A percentile compares a stretch with the other conserved stretches of the same genome.
Conservation (phyloP, 1,140 invertebrate species). For the Leptonema lineaticorne region DNA sequence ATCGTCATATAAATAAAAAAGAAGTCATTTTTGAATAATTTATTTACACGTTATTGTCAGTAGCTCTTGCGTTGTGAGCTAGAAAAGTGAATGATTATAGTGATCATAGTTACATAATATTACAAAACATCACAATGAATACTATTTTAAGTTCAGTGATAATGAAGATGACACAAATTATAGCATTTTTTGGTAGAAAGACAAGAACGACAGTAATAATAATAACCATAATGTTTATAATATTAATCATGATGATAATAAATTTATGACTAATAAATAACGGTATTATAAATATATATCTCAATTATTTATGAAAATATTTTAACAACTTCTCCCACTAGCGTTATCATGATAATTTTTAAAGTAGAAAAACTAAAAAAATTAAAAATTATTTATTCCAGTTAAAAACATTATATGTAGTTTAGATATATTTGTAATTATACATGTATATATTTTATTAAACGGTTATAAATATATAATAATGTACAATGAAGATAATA, state of each 20-base stretch:
- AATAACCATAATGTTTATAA: no score
- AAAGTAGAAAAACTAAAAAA: not conserved
- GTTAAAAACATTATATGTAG: no score
- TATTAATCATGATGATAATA: not conserved
- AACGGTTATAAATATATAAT: no score
- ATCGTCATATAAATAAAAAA: no score
- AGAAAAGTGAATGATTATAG: conserved; percentile 35
- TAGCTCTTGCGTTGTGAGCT: conserved; percentile 37
- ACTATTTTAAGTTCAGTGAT: not conserved
- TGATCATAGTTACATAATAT: conserved; percentile 20
- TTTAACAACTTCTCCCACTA: not conserved
- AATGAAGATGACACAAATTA: not conserved
- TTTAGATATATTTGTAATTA: no score
- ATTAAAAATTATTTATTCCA: no score
- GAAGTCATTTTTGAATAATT: conserved; percentile 39
- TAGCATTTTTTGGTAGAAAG: not conserved
- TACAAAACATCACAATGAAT: not conserved
- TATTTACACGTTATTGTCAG: conserved; percentile 42
- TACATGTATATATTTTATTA: no score
- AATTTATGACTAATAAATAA: not conserved
- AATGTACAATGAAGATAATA: no score
- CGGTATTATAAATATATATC: not conserved
- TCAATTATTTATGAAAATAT: not conserved
- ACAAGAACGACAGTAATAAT: no score
- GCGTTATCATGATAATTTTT: not conserved